These are phyloP conservation scores for Agriopis aurantiaria DNA, from an alignment of 2,888 invertebrate species.

Conservation along the genomic window DNA sequence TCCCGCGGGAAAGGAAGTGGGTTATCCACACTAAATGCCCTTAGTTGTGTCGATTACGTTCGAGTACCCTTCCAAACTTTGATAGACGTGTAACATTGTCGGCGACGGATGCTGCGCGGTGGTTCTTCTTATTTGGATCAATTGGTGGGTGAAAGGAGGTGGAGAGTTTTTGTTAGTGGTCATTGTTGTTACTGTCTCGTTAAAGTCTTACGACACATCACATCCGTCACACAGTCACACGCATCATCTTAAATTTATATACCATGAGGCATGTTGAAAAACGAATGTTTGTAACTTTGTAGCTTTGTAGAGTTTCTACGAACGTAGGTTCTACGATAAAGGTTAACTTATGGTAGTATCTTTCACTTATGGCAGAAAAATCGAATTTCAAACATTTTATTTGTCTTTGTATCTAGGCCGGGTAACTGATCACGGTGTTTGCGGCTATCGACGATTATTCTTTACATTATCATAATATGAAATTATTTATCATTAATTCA, in stretches of 20 bases:
- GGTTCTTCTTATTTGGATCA: constrained; percentile 35
- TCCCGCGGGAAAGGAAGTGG: constrained; percentile 83
- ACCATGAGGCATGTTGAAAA: not conserved
- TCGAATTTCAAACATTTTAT: no score
- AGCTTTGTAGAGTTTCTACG: no score
- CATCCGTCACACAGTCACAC: not conserved
- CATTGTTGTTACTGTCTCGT: constrained; percentile 27
- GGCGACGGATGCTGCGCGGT: constrained; percentile 60
- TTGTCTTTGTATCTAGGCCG: no score
- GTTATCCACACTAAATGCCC: constrained; percentile 81
- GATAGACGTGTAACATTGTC: constrained; percentile 79
- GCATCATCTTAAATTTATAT: not conserved
- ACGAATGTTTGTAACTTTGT: no score
- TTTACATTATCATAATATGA: no score
- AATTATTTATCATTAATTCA: no score
- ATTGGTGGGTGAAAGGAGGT: constrained; percentile 38
- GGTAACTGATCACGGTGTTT: no score
- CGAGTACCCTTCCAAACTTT: constrained; percentile 81
- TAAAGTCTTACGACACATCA: not conserved
- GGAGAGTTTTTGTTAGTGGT: constrained; percentile 39
- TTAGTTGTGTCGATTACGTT: constrained; percentile 80
- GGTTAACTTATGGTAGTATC: no score
- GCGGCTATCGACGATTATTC: no score
- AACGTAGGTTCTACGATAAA: no score
- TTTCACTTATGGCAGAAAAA: no score